These are phyloP conservation scores for Campylomormyrus tamandua DNA, from an alignment of 2,113 vertebrate species.

Conservation along the genomic window DNA sequence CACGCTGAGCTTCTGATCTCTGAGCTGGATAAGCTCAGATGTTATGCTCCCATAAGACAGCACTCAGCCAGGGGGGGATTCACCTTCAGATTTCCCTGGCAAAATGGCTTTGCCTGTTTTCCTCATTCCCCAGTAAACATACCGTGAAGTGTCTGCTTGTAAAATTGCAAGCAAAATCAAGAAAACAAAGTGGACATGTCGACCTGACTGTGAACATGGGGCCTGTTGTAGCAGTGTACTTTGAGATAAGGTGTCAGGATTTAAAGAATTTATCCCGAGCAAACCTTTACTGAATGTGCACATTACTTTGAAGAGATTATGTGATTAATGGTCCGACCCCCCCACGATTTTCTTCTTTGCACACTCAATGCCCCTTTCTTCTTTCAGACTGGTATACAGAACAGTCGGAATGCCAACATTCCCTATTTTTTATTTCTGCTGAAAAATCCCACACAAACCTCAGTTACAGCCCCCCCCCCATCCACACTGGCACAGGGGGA, in stretches of 20 bases:
- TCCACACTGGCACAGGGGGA: not conserved
- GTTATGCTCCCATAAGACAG: not conserved
- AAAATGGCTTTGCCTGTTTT: not conserved
- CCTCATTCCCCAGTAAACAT: not conserved
- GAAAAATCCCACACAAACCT: slow-evolving; percentile 52
- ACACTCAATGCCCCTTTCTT: not conserved
- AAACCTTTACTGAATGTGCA: not conserved
- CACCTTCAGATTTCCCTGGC: not conserved
- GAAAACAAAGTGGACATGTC: not conserved
- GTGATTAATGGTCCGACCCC: not conserved
- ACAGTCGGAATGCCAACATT: slow-evolving; percentile 31
- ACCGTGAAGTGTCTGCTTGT: not conserved
- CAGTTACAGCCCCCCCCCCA: slow-evolving; percentile 44
- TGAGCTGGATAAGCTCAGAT: not conserved
- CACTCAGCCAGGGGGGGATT: not conserved
- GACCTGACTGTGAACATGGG: not conserved
- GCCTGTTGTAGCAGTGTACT: not conserved
- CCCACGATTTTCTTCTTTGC: not conserved
- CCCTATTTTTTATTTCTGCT: slow-evolving; percentile 45
- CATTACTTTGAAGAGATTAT: not conserved
- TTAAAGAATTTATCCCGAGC: not conserved
- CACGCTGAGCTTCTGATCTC: not conserved
- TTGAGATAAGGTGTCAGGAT: not conserved
- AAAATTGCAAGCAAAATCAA: not conserved
- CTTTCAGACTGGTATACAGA: slow-evolving; percentile 19